Evolutionary conservation across 2,113 vertebrate species (phyloP), one percentile per base, ranked within the genome.

Genomic region (Heliornis fulica): DNA sequence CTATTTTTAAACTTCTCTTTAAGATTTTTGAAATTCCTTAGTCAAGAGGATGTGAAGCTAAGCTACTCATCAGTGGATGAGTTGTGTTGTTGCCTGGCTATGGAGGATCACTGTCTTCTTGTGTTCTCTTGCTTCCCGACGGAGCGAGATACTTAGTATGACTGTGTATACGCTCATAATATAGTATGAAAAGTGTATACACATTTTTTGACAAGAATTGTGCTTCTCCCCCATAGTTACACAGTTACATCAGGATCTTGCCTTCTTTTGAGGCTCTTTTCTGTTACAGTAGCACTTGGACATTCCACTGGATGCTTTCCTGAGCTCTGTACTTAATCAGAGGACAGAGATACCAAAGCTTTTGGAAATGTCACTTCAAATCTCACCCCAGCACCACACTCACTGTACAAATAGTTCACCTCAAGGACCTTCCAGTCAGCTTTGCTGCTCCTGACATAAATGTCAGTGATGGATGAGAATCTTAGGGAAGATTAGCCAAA

Each of bases 351-450:
- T 61, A 66, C 28, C 43, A 88, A 53, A 87, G 68, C 48, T 57
- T 74, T 91, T 80, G 40, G 45, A 89, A 81, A 25, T 75, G 16
- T 53, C 76, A 14, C 69, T 66, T 94, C 64, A 65, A 15, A 32
- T 65, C 45, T 32, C 76, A 92, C 21, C 45, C 63, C 31, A n/a
- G 34, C 50, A 45, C 38, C 38, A 14, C 28, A 16, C 46, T 71
- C 8, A 16, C 7, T 34, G 40, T 53, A 56, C 21, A 54, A 34
- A 40, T 2, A 50, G 36, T 61, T 76, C 32, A 54, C 45, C 68
- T 34, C 31, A 23, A 59, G 21, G n/a, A 60, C 54, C 50, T 64
- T 74, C 29, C 74, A 69, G 45, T 2, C 50, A 75, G 28, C 48
- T 34, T 48, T 48, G 40, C 69, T 70, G 45, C 69, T 79, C 23